Conservation (phyloP, 1,140 invertebrate species). For the Stegodyphus mimosarum region DNA sequence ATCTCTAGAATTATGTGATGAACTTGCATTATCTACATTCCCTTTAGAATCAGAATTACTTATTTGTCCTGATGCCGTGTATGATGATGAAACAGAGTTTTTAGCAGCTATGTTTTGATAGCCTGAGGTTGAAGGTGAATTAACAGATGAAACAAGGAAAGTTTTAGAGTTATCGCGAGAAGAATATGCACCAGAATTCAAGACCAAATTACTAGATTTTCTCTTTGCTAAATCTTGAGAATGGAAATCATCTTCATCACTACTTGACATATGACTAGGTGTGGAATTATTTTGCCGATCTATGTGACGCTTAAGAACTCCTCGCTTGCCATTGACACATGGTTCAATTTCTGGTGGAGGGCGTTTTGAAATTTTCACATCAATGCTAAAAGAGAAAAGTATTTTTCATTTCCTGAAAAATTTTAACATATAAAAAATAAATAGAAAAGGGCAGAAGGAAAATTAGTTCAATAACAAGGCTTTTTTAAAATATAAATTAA, state of each 20-base stretch:
- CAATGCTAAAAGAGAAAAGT: background rate
- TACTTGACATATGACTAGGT: constrained; percentile 31
- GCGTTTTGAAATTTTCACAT: constrained; percentile 21
- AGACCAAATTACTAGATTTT: background rate
- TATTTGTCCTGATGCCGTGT: background rate
- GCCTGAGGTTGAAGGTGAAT: constrained; percentile 18
- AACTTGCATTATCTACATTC: constrained; percentile 34
- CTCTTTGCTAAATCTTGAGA: background rate
- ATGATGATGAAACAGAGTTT: background rate
- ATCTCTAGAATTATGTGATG: constrained; percentile 50
- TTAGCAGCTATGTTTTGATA: background rate
- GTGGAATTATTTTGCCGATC: background rate
- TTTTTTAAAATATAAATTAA: too few species aligned
- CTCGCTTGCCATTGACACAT: constrained; percentile 62
- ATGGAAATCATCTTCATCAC: constrained; percentile 48
- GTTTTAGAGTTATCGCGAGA: background rate
- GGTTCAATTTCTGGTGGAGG: constrained; percentile 71
- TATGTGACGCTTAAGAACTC: constrained; percentile 55
- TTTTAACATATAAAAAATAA: too few species aligned
- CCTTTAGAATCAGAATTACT: too few species aligned
- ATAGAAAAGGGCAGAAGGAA: background rate
- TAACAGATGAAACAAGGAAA: background rate
- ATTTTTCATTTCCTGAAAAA: too few species aligned
- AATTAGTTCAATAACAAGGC: too few species aligned
- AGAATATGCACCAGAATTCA: background rate